Percentiles rank a stretch among this genome's conserved stretches.
Conservation (phyloP, 2,113 vertebrate genomes). For the Gobio gobio region DNA sequence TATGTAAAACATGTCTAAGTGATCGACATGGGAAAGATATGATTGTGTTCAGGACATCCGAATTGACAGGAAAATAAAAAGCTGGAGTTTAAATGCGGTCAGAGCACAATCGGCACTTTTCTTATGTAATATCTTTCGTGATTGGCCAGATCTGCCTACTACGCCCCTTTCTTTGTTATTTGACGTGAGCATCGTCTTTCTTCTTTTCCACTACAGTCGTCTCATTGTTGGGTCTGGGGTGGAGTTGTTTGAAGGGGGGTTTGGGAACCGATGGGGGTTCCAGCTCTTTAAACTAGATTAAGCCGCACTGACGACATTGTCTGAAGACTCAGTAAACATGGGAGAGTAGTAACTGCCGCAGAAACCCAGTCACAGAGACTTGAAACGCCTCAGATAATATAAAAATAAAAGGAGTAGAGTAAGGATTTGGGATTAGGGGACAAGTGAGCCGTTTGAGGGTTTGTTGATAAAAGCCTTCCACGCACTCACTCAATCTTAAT, state of each 20-base stretch:
- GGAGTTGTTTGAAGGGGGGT: constrained; percentile 1
- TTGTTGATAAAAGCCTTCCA: constrained; percentile 38
- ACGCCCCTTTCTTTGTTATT: constrained; percentile 7
- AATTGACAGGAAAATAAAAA: background rate
- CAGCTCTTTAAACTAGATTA: constrained; percentile 46
- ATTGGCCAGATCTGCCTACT: background rate
- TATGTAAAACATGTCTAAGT: constrained; percentile 6
- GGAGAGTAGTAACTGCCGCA: background rate
- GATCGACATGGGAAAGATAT: background rate
- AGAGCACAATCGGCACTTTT: background rate
- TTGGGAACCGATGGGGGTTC: background rate
- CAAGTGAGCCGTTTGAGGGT: constrained; percentile 24
- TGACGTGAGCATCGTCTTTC: background rate
- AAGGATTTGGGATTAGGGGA: constrained; percentile 46
- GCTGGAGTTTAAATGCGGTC: background rate
- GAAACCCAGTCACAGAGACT: constrained; percentile 29
- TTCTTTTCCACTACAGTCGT: background rate
- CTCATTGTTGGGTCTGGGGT: constrained; percentile 11
- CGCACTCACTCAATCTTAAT: background rate
- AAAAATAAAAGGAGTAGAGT: constrained; percentile 25
- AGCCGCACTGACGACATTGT: constrained; percentile 35
- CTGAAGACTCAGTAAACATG: constrained; percentile 32
- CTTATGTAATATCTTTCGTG: background rate
- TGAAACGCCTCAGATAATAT: constrained; percentile 22
- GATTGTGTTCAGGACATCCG: background rate